phyloP scores from a whole-genome alignment of 2,888 invertebrate genomes.

The Glaucopsyche alexis region DNA sequence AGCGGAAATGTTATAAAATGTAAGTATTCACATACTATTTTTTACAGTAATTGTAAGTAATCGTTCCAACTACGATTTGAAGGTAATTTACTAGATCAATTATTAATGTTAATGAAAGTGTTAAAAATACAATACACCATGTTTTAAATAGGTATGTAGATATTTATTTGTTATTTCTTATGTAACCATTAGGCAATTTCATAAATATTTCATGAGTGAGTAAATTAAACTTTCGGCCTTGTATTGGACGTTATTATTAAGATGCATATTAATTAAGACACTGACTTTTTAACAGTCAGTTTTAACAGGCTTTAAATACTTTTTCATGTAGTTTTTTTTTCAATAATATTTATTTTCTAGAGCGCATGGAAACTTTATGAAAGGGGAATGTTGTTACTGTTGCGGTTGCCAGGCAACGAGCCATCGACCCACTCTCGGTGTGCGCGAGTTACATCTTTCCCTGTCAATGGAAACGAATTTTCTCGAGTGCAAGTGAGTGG shows the following conservation, averaged over 20 bases:
- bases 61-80: background rate
- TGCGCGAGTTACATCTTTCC: background rate
- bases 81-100: background rate
- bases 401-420: conserved; percentile 8
- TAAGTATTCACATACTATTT: conserved; percentile 7
- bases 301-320: background rate
- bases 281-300: background rate
- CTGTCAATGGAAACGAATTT: conserved; percentile 19
- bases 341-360: background rate
- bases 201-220: conserved; percentile 19
- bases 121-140: background rate
- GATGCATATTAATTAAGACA: background rate
- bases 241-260: conserved; percentile 17
- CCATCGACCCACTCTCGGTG: background rate
- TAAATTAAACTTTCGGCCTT: conserved; percentile 19
- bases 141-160: conserved; percentile 13
- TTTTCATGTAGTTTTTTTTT: background rate
- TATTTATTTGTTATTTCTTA: background rate
- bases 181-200: background rate
- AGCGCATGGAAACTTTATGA: background rate
- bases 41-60: background rate
- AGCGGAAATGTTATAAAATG: background rate
- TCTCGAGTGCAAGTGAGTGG: background rate
- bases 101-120: background rate
- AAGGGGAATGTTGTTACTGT: background rate